Evolutionary conservation across 2,113 vertebrate genomes (phyloP).

Genomic region (Poeciliopsis turrubarensis): DNA sequence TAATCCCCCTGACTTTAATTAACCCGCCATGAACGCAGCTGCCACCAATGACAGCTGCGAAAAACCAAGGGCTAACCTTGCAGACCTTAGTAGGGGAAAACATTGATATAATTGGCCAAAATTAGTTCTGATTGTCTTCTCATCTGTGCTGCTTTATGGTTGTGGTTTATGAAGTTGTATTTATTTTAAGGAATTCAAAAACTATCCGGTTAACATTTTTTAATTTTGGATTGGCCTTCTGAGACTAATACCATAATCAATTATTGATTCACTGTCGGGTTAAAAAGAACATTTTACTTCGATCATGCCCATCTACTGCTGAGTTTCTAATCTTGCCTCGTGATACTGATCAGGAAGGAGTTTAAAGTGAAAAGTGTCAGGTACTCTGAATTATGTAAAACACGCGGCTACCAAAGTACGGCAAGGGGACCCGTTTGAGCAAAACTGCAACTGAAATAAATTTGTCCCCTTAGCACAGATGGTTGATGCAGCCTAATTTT

Average conservation of each 20-base stretch:
- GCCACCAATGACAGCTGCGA: slow-evolving; percentile 52
- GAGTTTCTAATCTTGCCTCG: neutral
- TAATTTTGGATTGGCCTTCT: neutral
- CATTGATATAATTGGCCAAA: slow-evolving; percentile 38
- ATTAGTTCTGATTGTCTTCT: slow-evolving; percentile 44
- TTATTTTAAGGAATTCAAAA: neutral
- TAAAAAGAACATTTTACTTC: too few relatives aligned
- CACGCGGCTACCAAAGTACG: neutral
- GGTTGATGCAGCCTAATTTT: too few relatives aligned
- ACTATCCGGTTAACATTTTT: too few relatives aligned
- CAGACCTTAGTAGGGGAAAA: slow-evolving; percentile 18
- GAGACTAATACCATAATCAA: neutral
- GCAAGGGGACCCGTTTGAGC: too few relatives aligned
- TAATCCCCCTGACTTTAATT: slow-evolving; percentile 74
- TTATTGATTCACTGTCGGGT: too few relatives aligned
- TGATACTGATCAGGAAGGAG: neutral
- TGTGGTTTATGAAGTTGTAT: slow-evolving; percentile 7
- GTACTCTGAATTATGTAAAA: neutral
- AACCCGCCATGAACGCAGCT: slow-evolving; percentile 59
- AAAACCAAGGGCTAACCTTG: slow-evolving; percentile 44
- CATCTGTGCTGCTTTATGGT: slow-evolving; percentile 7
- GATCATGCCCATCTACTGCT: neutral
- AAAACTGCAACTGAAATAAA: too few relatives aligned
- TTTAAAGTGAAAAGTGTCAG: neutral
- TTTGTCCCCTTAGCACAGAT: too few relatives aligned